A percentile compares a stretch with the other conserved stretches of the same genome.
Evolutionary conservation across 2,888 invertebrate genomes (phyloP).

Genomic region (Tipula confusa): DNA sequence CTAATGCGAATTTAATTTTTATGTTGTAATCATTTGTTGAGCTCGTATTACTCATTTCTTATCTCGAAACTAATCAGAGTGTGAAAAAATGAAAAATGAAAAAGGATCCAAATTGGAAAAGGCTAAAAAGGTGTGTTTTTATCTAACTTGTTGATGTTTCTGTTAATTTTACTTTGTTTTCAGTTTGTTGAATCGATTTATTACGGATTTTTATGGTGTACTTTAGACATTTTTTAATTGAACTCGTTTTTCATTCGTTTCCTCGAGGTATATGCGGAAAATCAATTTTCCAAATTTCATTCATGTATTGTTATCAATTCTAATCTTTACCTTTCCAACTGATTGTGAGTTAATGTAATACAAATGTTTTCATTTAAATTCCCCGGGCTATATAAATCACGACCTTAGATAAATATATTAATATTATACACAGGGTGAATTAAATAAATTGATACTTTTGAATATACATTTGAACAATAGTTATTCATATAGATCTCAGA

Average conservation of each 20-base stretch:
- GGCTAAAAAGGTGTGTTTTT: background rate
- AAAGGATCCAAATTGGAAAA: background rate
- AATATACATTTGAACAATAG: too few species aligned
- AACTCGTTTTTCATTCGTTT: background rate
- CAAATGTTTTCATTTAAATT: background rate
- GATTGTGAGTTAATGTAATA: background rate
- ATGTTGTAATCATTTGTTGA: background rate
- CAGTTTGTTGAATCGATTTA: background rate
- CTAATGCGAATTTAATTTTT: constrained; percentile 12
- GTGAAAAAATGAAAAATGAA: background rate
- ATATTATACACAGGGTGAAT: background rate
- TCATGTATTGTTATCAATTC: background rate
- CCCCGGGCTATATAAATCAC: background rate
- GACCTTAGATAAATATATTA: background rate
- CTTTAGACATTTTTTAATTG: background rate
- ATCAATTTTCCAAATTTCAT: background rate
- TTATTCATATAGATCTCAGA: too few species aligned
- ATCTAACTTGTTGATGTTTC: background rate
- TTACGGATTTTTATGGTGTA: background rate
- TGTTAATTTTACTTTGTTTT: background rate
- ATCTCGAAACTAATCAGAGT: background rate
- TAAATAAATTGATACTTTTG: too few species aligned
- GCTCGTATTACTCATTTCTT: background rate
- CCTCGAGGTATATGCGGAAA: background rate
- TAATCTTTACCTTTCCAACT: background rate